Percentiles rank a stretch among this genome's conserved stretches.
Conservation (phyloP, 2,888 invertebrate genomes). For the Thysanoteuthis rhombus region DNA sequence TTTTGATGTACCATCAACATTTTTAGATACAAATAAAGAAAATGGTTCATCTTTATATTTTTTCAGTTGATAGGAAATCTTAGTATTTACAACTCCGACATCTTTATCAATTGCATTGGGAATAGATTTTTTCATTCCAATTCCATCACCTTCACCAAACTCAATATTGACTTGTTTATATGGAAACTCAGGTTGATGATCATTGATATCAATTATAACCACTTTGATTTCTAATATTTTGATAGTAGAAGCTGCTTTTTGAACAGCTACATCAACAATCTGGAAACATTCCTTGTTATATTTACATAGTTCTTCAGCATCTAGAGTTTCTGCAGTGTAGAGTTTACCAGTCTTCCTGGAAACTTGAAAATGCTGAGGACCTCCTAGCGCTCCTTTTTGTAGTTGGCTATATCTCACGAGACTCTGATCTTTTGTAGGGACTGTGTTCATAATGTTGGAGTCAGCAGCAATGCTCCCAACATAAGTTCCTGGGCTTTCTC, state of each 20-base stretch:
- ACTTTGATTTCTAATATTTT: neutral
- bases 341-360: neutral
- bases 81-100: neutral
- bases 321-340: neutral
- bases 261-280: neutral
- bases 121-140: neutral
- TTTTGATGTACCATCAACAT: neutral
- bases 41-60: neutral
- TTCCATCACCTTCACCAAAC: neutral
- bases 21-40: neutral
- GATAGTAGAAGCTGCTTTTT: neutral
- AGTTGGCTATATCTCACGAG: neutral
- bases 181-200: neutral
- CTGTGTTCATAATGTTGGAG: neutral
- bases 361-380: neutral
- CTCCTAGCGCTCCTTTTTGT: neutral
- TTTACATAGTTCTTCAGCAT: neutral
- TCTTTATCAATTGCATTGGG: neutral
- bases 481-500: neutral
- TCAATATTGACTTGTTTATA: neutral
- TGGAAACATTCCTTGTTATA: neutral
- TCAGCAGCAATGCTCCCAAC: neutral
- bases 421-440: neutral
- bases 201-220: neutral
- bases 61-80: neutral